A percentile compares a stretch with the other conserved stretches of the same genome.
Conservation (phyloP, 2,888 invertebrate genomes). For the Toxonevra muliebris region DNA sequence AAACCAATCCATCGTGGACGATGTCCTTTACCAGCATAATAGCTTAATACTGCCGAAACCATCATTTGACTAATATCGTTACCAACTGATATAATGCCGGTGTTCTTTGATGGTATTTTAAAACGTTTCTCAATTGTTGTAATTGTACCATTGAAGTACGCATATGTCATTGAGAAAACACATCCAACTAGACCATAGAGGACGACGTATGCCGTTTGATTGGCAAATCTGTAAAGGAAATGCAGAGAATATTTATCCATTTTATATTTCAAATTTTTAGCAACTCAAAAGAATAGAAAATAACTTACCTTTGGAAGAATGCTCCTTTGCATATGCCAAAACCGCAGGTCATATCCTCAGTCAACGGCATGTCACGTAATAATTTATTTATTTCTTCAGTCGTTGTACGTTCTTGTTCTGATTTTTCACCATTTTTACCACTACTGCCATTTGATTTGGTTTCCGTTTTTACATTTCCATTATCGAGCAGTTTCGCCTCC, state of each 20-base stretch:
- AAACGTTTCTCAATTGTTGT: slow-evolving; percentile 79
- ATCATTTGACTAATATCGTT: slow-evolving; percentile 79
- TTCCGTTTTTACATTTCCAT: slow-evolving; percentile 27
- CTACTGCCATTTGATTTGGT: slow-evolving; percentile 31
- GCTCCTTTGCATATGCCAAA: slow-evolving; percentile 70
- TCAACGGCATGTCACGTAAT: slow-evolving; percentile 67
- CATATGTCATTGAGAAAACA: slow-evolving; percentile 74
- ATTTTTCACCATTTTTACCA: slow-evolving; percentile 47
- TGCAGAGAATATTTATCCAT: too few species aligned
- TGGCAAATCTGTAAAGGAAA: slow-evolving; percentile 62
- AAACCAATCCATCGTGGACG: slow-evolving; percentile 78
- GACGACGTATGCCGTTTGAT: slow-evolving; percentile 67
- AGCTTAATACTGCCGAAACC: slow-evolving; percentile 73
- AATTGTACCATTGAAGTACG: slow-evolving; percentile 79
- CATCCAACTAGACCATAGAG: slow-evolving; percentile 75
- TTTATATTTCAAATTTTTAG: too few species aligned
- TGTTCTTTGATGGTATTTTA: slow-evolving; percentile 76
- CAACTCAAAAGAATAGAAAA: too few species aligned
- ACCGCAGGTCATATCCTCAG: slow-evolving; percentile 74
- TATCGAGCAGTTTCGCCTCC: slow-evolving; percentile 51
- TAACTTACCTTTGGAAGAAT: slow-evolving; percentile 68
- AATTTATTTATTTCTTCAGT: slow-evolving; percentile 66
- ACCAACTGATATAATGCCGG: slow-evolving; percentile 77
- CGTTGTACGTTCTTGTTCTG: slow-evolving; percentile 54
- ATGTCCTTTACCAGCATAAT: slow-evolving; percentile 77